Base-by-base conservation (phyloP, 1,140 invertebrate species). In the Aphelinus atriplicis region DNA sequence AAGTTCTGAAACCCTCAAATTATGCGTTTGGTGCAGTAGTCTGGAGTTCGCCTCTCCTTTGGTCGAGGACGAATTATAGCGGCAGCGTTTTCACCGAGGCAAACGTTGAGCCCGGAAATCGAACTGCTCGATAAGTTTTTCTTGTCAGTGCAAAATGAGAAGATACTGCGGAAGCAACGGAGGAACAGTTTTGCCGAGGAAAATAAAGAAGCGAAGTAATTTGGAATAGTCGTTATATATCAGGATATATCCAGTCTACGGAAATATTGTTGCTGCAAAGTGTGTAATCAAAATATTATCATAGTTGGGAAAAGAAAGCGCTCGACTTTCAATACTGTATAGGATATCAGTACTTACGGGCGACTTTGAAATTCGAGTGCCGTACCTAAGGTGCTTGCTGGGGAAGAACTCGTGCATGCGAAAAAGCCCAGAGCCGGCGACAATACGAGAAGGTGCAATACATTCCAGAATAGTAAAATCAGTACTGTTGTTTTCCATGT, bases 71-170 rank as follows among this genome's bases (percentile, higher is more conserved):
- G 42, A 68, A 63, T 6, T 63, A 63, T 58, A 69, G 26, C 50
- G 51, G 1, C 45, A 4, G 53, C 1, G 42, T 55, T 64, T 70
- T 26, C 67, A 43, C 47, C 53, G 58, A 74, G 51, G 46, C 61
- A 48, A 74, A 74, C n/a, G 65, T 58, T 53, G 60, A 64, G 58
- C 70, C 61, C 45, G 67, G 55, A 70, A 70, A 70, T 70, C 53
- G 73, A 70, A 64, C 51, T 10, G 45, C 47, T 65, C 46, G 9
- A 74, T 74, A 62, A 74, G 65, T 74, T 74, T 26, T 74, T 26
- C 46, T 58, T 58, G 53, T 75, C 61, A 58, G 51, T 75, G n/a
- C n/a, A 50, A 45, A 70, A 69, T 68, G 65, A 56, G 58, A 63
- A 68, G 63, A 73, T 1, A 68, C n/a, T 53, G 50, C 1, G 26